Base-by-base conservation (phyloP, 2,797 vertebrate species). In the Girardinus metallicus region DNA sequence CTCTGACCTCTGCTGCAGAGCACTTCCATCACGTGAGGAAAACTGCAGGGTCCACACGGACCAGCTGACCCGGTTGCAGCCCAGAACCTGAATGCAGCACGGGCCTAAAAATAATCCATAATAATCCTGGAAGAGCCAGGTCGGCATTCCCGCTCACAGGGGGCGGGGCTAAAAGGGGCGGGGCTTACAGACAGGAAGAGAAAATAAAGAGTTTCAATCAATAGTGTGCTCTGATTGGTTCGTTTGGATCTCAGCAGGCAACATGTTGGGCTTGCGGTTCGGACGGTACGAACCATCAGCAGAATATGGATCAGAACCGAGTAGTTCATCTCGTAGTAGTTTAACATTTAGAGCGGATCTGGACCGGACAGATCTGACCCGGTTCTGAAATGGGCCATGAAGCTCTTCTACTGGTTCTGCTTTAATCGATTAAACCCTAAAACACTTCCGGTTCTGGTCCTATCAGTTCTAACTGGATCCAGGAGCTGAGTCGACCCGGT, bases 41-140 rank as follows among this genome's bases (percentile, higher is more conserved):
- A 15, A 21, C 49, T 43, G 36, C 7, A 39, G 10, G 18, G 64
- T 26, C 21, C 36, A 23, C 18, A 23, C 2, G 16, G 18, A 66
- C 34, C 9, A 0, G n/a, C 72, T 57, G 73, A 76, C 66, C 78
- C 16, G 46, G 31, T 66, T 80, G 73, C 44, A 39, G 53, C 29
- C 55, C 41, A 68, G 36, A 18, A 34, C 73, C 53, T 0, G 36
- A 11, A 31, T 5, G 10, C 70, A 66, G 41, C 44, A 51, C 49
- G 2, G 53, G 44, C 51, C 70, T 77, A 41, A 81, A 83, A 75
- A 85, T 82, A 81, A 77, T 79, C 81, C 81, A 64, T 1, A 71
- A 13, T 86, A 83, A 86, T 83, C 85, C 82, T 76, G 62, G 23
- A 62, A 60, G 51, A 79, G 85, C 85, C 79, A 83, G 43, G 71